Evolutionary conservation across 2,113 vertebrate genomes (phyloP).

Genomic region (Chaetodon auriga): DNA sequence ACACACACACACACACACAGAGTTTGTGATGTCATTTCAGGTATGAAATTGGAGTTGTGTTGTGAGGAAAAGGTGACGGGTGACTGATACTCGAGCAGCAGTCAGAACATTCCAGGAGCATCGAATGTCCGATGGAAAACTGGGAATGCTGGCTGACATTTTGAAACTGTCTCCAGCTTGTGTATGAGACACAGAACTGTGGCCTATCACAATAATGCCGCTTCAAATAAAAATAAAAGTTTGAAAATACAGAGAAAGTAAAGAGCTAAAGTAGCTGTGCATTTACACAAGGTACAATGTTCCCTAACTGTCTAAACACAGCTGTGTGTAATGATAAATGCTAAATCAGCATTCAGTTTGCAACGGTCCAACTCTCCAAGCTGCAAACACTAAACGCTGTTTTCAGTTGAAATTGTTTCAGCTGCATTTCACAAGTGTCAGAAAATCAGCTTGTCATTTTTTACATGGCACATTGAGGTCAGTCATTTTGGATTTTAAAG

Average conservation of each 20-base stretch:
- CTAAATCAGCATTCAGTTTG: not conserved
- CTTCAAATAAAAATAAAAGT: constrained; percentile 19
- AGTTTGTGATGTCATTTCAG: constrained; percentile 47
- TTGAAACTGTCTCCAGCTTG: constrained; percentile 45
- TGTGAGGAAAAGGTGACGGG: constrained; percentile 30
- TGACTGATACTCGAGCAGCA: constrained; percentile 41
- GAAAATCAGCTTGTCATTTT: not conserved
- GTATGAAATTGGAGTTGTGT: constrained; percentile 48
- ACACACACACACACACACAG: constrained; percentile 34
- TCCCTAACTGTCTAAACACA: not conserved
- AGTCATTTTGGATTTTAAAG: not conserved
- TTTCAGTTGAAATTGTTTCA: not conserved
- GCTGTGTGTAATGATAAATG: not conserved
- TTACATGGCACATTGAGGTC: not conserved
- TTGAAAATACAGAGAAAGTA: constrained; percentile 1
- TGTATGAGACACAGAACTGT: constrained; percentile 11
- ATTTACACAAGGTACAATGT: not conserved
- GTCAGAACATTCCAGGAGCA: constrained; percentile 45
- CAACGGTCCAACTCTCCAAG: not conserved
- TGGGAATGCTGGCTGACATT: constrained; percentile 62
- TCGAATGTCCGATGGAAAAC: constrained; percentile 57
- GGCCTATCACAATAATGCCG: not conserved
- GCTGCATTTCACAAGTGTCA: not conserved
- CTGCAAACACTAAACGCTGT: not conserved
- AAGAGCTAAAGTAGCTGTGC: not conserved